Evolutionary conservation across 2,113 vertebrate genomes (phyloP), one percentile per base, ranked within the genome.

Genomic region (Orthonyx spaldingii): DNA sequence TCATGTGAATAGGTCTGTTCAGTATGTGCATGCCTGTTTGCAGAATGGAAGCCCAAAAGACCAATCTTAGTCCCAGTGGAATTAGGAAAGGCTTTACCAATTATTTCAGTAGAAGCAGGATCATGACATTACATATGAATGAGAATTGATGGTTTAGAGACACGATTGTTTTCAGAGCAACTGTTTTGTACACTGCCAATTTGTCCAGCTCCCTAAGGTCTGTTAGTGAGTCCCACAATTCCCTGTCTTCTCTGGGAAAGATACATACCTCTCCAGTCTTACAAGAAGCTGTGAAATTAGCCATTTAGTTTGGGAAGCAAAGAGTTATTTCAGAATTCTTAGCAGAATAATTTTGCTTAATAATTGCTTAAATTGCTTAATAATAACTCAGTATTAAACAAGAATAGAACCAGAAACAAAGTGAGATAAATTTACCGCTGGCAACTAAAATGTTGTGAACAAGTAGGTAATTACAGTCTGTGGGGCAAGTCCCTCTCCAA

Each of bases 101-200:
- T 95, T 93, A 94, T 93, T 93, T 92, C 75, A 64, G 79, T 47
- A 56, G 92, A 56, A 86, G 56, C 79, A 94, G 85, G 89, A 95
- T 94, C 94, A 96, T 93, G 94, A 94, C 91, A 92, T 92, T 95
- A 95, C 92, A 94, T 93, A 95, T 93, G 92, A 97, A 96, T 96
- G 82, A 97, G 87, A 96, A 96, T 90, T 95, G 87, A 93, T 94
- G 85, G 90, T 94, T 95, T 90, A 80, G 85, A 84, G 80, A 90
- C 76, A 89, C 20, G 0, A 87, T 81, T 96, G 92, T 93, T 95
- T 96, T 88, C 83, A 84, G 85, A 93, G 79, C 47, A 90, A 95
- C 75, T 95, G 76, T 92, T 96, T 93, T 94, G 92, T 96, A 96
- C 85, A 41, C 79, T 94, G 92, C 68, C 92, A 94, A 95, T 96